phyloP scores from a whole-genome alignment of 2,888 invertebrate species.

The Strigamia maritima region DNA sequence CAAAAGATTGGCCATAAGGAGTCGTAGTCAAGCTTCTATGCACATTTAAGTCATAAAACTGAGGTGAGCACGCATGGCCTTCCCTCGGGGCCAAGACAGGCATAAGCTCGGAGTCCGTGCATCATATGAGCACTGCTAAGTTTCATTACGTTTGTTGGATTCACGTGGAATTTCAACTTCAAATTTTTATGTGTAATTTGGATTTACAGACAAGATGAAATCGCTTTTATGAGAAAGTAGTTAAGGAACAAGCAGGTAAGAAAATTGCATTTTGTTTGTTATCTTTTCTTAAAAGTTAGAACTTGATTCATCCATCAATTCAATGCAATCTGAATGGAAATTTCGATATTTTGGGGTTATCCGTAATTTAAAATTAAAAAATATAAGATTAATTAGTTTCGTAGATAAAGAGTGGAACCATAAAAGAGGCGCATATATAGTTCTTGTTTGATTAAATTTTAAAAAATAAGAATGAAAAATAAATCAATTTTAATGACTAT shows the following conservation, averaged over 20 bases:
- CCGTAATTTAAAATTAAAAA: too few species aligned
- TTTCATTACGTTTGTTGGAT: not conserved
- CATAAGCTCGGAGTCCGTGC: not conserved
- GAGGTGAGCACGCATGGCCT: conserved; percentile 20
- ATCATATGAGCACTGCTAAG: not conserved
- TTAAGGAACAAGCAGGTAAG: not conserved
- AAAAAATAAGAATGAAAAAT: too few species aligned
- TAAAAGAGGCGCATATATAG: too few species aligned
- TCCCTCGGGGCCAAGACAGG: conserved; percentile 4
- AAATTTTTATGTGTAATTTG: not conserved
- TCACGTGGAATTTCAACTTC: not conserved
- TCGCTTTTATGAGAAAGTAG: not conserved
- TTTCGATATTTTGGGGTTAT: too few species aligned
- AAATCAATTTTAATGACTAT: too few species aligned
- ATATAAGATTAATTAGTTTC: too few species aligned
- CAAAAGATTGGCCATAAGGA: not conserved
- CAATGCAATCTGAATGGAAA: too few species aligned
- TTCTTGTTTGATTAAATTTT: too few species aligned
- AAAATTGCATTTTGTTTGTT: not conserved
- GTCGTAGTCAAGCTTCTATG: not conserved
- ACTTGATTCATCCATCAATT: too few species aligned
- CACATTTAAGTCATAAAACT: conserved; percentile 6
- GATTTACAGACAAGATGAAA: not conserved
- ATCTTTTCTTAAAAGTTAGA: too few species aligned
- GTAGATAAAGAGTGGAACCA: too few species aligned